Base-by-base conservation (phyloP, 64 coral and sea anemone species). In the Pocillopora damicornis region DNA sequence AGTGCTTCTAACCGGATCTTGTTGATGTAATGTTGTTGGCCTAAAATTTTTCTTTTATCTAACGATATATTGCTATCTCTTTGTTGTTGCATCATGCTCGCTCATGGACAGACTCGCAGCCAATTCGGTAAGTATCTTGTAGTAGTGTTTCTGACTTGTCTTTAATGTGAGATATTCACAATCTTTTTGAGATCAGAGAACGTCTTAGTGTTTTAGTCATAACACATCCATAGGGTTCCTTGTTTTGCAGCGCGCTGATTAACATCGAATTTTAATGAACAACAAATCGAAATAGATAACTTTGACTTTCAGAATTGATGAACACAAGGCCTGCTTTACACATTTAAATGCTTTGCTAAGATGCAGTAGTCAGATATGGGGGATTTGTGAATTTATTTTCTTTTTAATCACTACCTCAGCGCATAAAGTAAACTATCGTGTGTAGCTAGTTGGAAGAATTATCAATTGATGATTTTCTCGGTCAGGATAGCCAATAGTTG, bases 81-180 rank as follows among this genome's bases (percentile, higher is more conserved):
- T 36, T 64, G 5, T 82, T 56, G 18, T 74, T 81, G 71, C n/a
- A 34, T 89, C 65, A 89, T 38, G 51, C 64, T 92, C 63, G 58
- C 51, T 20, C 75, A 72, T 86, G 37, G 42, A 74, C 62, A 95
- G 93, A 78, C 78, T 95, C 36, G 93, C 93, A 35, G 93, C 93
- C 12, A 95, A 95, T 77, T 88, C 93, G 90, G 93, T 95, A 81
- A 95, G 93, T 92, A 10, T 37, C 7, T 78, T 61, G 36, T 59
- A 25, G 25, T 15, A 16, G 45, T 72, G 26, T 75, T 59, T 51
- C 42, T 51, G 42, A 51, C 42, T 51, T 51, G 42, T 51, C 3
- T 51, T 51, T 11, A 60, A 58, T 25, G n/a, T 20, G 25, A 71
- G 25, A 71, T 1, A 1, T 11, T 71, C 67, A n/a, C 67, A 22